These are phyloP conservation scores for Branchinecta sandiegonensis DNA, from an alignment of 2,888 invertebrate species.

Conservation along the genomic window DNA sequence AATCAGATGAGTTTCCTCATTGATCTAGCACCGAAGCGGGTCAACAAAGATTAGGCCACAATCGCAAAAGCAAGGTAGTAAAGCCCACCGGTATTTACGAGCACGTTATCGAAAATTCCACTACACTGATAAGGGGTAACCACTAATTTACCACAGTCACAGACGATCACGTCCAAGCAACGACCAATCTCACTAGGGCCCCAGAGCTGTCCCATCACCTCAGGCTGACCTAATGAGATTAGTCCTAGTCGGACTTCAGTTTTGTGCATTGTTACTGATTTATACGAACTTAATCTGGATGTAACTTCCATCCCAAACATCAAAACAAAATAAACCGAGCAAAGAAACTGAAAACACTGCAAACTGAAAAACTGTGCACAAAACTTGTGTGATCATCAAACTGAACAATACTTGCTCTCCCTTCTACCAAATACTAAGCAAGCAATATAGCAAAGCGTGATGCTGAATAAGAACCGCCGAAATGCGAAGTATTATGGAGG, in stretches of 20 bases:
- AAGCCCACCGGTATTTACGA: slow-evolving; percentile 10
- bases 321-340: no score
- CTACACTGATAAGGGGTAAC: slow-evolving; percentile 2
- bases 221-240: slow-evolving; percentile 15
- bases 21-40: no score
- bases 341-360: no score
- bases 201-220: slow-evolving; percentile 3
- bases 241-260: slow-evolving; percentile 6
- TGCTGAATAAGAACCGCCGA: slow-evolving; percentile 1
- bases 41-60: slow-evolving; percentile 10
- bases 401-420: neutral
- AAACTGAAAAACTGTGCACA: slow-evolving; percentile 2
- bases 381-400: slow-evolving; percentile 4
- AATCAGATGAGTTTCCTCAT: no score
- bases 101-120: slow-evolving; percentile 6
- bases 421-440: neutral
- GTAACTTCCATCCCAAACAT: no score
- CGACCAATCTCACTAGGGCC: slow-evolving; percentile 4
- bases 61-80: slow-evolving; percentile 6
- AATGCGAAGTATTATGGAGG: neutral
- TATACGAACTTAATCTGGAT: no score
- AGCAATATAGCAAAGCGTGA: neutral
- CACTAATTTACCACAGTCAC: neutral
- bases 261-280: neutral
- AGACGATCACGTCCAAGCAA: neutral